Evolutionary conservation across 2,888 invertebrate species (phyloP).

Genomic region (Adineta ricciae): DNA sequence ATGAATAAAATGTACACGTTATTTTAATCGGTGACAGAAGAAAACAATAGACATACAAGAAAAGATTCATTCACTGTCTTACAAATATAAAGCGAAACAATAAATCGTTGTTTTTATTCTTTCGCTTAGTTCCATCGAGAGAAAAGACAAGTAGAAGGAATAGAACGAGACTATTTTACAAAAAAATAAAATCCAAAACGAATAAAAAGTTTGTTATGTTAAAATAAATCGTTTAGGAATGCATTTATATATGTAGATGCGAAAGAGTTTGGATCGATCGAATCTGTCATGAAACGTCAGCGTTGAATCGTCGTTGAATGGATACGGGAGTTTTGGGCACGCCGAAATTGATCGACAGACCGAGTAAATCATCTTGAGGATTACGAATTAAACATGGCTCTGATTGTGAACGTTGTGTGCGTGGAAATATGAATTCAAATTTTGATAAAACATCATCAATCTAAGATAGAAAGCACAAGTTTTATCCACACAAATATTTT

Average conservation of each 20-base stretch:
- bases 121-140: background rate
- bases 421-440: constrained; percentile 22
- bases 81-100: background rate
- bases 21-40: background rate
- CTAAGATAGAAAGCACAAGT: background rate
- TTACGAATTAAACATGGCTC: background rate
- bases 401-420: constrained; percentile 13
- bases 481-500: background rate
- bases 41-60: background rate
- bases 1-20: background rate
- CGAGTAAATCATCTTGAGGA: constrained; percentile 9
- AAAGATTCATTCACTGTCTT: background rate
- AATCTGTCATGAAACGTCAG: background rate
- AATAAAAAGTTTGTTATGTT: no score
- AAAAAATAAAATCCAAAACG: background rate
- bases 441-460: constrained; percentile 15
- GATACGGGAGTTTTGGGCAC: background rate
- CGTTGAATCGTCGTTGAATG: background rate
- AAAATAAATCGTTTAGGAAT: background rate
- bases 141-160: background rate
- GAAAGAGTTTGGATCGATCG: background rate
- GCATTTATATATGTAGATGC: background rate
- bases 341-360: background rate
- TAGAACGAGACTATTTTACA: background rate
- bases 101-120: background rate